Base-by-base conservation (phyloP, 2,113 vertebrate species). In the Ceuthmochares aereus region DNA sequence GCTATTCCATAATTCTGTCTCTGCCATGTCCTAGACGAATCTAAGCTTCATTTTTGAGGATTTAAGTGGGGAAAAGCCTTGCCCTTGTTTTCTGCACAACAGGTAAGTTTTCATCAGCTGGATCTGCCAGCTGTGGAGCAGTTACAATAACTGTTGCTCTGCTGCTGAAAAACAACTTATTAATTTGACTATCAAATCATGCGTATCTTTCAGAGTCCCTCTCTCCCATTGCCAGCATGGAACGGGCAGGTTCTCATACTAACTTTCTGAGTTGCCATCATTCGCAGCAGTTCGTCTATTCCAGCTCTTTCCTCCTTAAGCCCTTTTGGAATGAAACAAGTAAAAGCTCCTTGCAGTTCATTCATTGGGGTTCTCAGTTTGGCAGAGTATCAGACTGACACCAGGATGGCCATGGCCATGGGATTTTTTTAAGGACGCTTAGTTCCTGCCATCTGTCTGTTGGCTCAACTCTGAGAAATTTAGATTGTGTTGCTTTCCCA, bases 381-480 rank as follows among this genome's bases (percentile, higher is more conserved):
- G 93, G 94, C 95, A 69, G 63, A 63, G 34, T 10, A 75, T 47
- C 92, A 91, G 68, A 62, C 67, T 85, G 83, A 83, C 2, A 36
- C 96, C 89, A 82, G 88, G 85, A 81, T 12, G 15, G 84, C 86
- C 86, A 69, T 0, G 6, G 75, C 64, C 52, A 30, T 45, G 86
- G 88, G 90, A 83, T 58, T 96, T 95, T 94, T 89, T 84, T 90
- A 86, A 93, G 92, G 96, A 92, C 37, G 34, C 94, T 96, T 96
- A 92, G 92, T 95, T 96, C 94, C 84, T 89, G 66, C 96, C 96
- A 97, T 96, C 96, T 97, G 96, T 95, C 95, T 94, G 84, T 92
- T 97, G 97, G 96, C 96, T 93, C 93, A 84, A 88, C 86, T 93
- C 77, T 85, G 68, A 86, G 84, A 92, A 95, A 96, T 97, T 60